These are phyloP conservation scores for Synchiropus splendidus DNA, from an alignment of 2,113 vertebrate genomes.

Conservation along the genomic window DNA sequence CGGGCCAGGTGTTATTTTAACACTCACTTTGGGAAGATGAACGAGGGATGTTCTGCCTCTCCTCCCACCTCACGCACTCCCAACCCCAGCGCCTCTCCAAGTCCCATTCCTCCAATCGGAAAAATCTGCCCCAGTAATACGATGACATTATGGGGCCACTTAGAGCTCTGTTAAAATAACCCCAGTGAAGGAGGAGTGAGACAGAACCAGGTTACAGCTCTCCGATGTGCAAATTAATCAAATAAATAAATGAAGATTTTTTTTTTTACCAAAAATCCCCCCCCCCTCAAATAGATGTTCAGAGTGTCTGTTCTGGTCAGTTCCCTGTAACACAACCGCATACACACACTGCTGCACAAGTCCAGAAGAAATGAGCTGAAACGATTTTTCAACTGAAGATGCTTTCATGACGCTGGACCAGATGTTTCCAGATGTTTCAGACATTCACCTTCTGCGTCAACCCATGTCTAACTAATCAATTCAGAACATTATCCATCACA, in stretches of 20 bases:
- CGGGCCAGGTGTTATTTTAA: conserved; percentile 60
- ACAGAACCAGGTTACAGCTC: conserved; percentile 60
- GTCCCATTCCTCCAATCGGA: conserved; percentile 49
- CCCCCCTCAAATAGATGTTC: too few species aligned
- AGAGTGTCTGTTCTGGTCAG: too few species aligned
- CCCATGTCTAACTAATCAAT: too few species aligned
- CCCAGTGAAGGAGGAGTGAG: conserved; percentile 51
- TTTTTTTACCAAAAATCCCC: too few species aligned
- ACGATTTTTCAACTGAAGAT: too few species aligned
- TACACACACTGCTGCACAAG: too few species aligned
- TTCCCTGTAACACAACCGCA: too few species aligned
- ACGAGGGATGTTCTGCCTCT: conserved; percentile 47
- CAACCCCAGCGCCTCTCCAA: conserved; percentile 17
- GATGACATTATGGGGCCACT: conserved; percentile 66
- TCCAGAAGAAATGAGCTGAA: too few species aligned
- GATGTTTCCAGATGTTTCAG: too few species aligned
- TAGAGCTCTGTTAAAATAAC: conserved; percentile 61
- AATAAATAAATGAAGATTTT: conserved; percentile 60
- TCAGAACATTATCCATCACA: too few species aligned
- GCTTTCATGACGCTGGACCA: too few species aligned
- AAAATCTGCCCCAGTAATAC: conserved; percentile 66
- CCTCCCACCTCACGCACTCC: conserved; percentile 17
- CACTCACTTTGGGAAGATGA: conserved; percentile 56
- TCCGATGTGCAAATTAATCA: conserved; percentile 51
- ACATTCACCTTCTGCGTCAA: too few species aligned